phyloP scores from a whole-genome alignment of 2,797 vertebrate species.

The Sebastes dallii region DNA sequence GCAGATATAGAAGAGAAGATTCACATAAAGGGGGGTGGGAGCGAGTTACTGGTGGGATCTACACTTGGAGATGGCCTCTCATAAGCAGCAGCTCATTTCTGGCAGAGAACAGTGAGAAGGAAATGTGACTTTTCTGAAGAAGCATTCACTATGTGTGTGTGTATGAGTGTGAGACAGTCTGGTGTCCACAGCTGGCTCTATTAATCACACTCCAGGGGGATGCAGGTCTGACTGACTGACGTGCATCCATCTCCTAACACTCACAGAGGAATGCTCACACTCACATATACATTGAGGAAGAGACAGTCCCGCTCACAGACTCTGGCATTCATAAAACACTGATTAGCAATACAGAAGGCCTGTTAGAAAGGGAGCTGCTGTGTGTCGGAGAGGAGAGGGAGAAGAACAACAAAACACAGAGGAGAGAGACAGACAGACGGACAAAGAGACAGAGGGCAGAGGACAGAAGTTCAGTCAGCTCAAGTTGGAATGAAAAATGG shows the following conservation, averaged over 20 bases:
- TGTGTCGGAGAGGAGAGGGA: background rate
- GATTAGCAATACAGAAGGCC: conserved; percentile 58
- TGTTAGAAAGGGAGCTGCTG: conserved; percentile 20
- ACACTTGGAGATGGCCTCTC: conserved; percentile 46
- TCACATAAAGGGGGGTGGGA: background rate
- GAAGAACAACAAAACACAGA: conserved; percentile 17
- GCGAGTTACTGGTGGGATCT: conserved; percentile 28
- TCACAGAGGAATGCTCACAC: conserved; percentile 19
- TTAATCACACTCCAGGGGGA: conserved; percentile 72
- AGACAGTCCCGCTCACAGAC: conserved; percentile 17
- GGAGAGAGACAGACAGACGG: conserved; percentile 31
- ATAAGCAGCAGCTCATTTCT: conserved; percentile 59
- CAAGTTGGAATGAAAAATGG: conserved; percentile 59
- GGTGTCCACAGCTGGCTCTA: conserved; percentile 66
- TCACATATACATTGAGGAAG: conserved; percentile 9
- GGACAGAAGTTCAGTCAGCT: conserved; percentile 57
- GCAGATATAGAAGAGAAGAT: conserved; percentile 42
- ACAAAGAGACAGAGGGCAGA: conserved; percentile 45
- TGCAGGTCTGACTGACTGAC: conserved; percentile 63
- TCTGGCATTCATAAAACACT: conserved; percentile 61
- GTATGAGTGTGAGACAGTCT: conserved; percentile 39
- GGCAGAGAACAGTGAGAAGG: conserved; percentile 24
- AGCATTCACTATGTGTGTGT: background rate
- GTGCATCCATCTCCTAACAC: conserved; percentile 39
- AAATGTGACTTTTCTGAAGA: conserved; percentile 55